These are phyloP conservation scores for Petrocephalus schoutedeni DNA, from an alignment of 2,797 vertebrate genomes.

Conservation along the genomic window DNA sequence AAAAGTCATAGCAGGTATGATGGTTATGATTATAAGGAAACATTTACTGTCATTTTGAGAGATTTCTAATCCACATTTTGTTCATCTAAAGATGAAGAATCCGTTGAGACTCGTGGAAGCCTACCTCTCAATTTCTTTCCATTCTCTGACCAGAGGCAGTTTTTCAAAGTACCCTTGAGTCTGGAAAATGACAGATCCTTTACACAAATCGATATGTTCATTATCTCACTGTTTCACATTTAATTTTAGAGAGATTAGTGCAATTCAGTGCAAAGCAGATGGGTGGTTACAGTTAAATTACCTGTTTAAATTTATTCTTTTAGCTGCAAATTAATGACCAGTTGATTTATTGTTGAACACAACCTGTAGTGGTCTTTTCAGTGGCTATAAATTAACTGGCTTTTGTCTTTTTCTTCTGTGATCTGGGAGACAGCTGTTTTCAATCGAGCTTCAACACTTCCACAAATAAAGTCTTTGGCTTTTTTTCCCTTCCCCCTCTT, in stretches of 20 bases:
- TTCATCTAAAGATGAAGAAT: not conserved
- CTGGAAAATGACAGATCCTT: not conserved
- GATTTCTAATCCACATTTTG: not conserved
- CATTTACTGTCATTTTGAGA: not conserved
- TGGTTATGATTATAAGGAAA: not conserved
- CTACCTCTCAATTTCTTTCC: not conserved
- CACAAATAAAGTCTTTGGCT: not conserved
- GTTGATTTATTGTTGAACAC: not conserved
- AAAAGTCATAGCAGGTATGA: not conserved
- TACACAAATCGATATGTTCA: not conserved
- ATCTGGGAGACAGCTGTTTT: not conserved
- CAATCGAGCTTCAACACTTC: not conserved
- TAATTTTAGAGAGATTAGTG: not conserved
- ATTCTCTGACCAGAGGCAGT: not conserved
- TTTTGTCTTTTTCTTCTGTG: not conserved
- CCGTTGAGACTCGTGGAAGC: not conserved
- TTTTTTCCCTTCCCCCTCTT: not conserved
- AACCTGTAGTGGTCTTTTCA: not conserved
- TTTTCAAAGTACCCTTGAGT: not conserved
- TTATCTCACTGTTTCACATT: not conserved
- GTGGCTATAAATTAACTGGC: not conserved
- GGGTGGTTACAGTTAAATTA: not conserved
- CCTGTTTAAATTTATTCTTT: conserved; percentile 5
- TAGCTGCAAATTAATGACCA: not conserved
- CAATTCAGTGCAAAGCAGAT: not conserved